Evolutionary conservation across 2,113 vertebrate genomes (phyloP), one percentile per base, ranked within the genome.

Genomic region (Trachemys scripta): DNA sequence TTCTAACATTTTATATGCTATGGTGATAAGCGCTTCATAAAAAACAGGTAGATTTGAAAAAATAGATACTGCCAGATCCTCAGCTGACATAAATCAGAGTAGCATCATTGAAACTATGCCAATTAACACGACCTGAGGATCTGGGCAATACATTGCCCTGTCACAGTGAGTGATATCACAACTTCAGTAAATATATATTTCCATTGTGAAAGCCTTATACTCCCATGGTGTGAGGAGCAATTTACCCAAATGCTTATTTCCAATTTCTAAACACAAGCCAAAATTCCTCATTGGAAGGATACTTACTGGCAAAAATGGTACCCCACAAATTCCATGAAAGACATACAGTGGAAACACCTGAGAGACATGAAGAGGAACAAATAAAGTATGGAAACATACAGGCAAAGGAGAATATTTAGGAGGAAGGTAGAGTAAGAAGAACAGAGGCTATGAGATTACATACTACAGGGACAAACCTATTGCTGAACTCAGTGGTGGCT

Each of bases 401-500:
- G 1, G 5, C 47, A 13, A 3, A 65, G 11, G 79, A 65, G 50
- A 94, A 53, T 16, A 8, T 27, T 4, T 10, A 4, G 45, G 20
- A 59, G 3, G 24, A 84, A 65, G 4, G 24, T 53, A 27, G 1
- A 20, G n/a, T 57, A 6, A 25, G 0, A 6, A 49, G 57, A 92
- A 90, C 3, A 12, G 10, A 35, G 10, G 50, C 2, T 27, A 38
- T 31, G 38, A 38, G 0, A 78, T 90, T 82, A 10, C n/a, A 20
- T 72, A 8, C 2, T 83, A 38, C 59, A 83, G 10, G 76, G 75
- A 57, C 16, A 2, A n/a, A 0, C 2, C 56, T 78, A 1, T 2
- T 84, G 56, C 14, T 86, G 42, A 5, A 47, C 3, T 53, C 59
- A n/a, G 2, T 27, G 75, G 8, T 0, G 0, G 8, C 16, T 69